phyloP scores from a whole-genome alignment of 2,888 invertebrate genomes.

The Phaonia tiefii region DNA sequence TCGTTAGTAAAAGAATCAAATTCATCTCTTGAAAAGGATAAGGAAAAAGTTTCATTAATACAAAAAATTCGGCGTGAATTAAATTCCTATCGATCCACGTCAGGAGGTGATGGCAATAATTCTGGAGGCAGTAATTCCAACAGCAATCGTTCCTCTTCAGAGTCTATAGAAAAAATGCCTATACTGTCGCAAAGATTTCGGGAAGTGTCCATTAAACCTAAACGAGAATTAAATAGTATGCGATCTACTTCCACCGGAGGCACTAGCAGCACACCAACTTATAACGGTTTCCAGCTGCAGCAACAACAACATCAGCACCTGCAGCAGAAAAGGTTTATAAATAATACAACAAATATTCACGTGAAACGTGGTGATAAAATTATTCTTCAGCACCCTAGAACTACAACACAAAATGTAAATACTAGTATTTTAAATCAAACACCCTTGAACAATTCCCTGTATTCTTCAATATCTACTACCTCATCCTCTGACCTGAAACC shows the following conservation, averaged over 20 bases:
- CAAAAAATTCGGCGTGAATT: slow-evolving; percentile 76
- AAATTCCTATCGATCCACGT: slow-evolving; percentile 75
- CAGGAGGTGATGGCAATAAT: slow-evolving; percentile 69
- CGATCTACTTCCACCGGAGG: slow-evolving; percentile 71
- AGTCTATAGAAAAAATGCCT: slow-evolving; percentile 76
- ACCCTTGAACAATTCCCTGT: slow-evolving; percentile 19
- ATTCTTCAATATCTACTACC: slow-evolving; percentile 16
- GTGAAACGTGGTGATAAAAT: slow-evolving; percentile 48
- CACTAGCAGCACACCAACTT: slow-evolving; percentile 53
- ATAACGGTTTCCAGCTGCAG: slow-evolving; percentile 57
- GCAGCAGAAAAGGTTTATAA: slow-evolving; percentile 64
- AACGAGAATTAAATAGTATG: slow-evolving; percentile 75
- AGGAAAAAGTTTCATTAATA: slow-evolving; percentile 73
- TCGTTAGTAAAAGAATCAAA: slow-evolving; percentile 70
- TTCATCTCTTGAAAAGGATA: slow-evolving; percentile 56
- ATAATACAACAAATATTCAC: slow-evolving; percentile 68
- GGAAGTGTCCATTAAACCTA: slow-evolving; percentile 66
- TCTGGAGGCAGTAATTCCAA: slow-evolving; percentile 76
- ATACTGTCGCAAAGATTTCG: slow-evolving; percentile 68
- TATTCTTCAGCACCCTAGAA: slow-evolving; percentile 34
- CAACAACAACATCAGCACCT: slow-evolving; percentile 49
- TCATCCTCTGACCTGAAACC: slow-evolving; percentile 27
- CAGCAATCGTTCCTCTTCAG: slow-evolving; percentile 75
- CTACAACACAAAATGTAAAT: slow-evolving; percentile 63
- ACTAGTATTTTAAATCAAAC: slow-evolving; percentile 40